Evolutionary conservation across 2,888 invertebrate species (phyloP), one percentile per base, ranked within the genome.

Genomic region (Parnassius orleans): DNA sequence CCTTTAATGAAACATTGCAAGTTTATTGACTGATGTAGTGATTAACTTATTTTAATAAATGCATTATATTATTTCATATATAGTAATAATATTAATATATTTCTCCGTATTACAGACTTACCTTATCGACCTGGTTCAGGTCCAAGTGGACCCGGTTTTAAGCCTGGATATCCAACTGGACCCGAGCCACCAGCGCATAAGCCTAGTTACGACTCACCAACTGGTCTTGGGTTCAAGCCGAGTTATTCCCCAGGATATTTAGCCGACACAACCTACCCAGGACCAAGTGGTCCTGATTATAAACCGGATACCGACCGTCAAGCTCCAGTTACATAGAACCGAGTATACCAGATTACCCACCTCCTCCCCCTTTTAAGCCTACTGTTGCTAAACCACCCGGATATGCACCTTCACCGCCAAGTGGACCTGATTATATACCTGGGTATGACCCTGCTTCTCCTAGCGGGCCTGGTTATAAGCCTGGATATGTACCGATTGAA

Each of bases 121-220:
- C 69, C 76, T 0, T 83, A 78, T 63, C 74, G 77, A 52, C 72
- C 81, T 2, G 73, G 70, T n/a, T 70, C 76, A 3, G 84, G 81
- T 11, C 79, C 74, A 10, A 76, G 72, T 7, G 76, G 73, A 14
- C 76, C 77, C 0, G 67, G 64, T 14, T 76, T 68, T 42, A 74
- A 72, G 59, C 81, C 82, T 2, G 68, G 67, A 3, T 78, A 74
- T 43, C 68, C 69, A 9, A 50, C 65, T 48, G 70, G 61, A 43
- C 68, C 71, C 11, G 68, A 69, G 58, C 57, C 60, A 14, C 64
- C 56, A 12, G 0, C 57, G 7, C 61, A 64, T 2, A 71, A 71
- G 62, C 68, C 70, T 10, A 24, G 55, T 63, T 11, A 66, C 61
- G 52, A 53, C 61, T 12, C 55, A 55, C 52, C 61, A 24, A 12